Evolutionary conservation across 2,113 vertebrate species (phyloP), one percentile per base, ranked within the genome.

Genomic region (Talpa occidentalis): DNA sequence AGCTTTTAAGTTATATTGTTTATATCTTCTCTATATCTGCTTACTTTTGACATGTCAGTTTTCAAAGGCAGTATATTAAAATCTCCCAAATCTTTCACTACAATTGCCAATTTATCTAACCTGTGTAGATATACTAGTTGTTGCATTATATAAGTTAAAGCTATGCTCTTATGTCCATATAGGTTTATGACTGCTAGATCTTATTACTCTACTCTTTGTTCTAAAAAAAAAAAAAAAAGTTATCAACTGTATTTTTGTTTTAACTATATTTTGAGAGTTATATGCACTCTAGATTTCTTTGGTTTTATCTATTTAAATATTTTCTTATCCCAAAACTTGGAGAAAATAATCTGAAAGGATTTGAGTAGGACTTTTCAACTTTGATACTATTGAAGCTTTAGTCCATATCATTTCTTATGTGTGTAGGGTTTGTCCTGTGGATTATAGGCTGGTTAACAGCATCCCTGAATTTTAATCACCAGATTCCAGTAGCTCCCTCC

Each of bases 1-100:
- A 52, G 6, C 24, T 59, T 95, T 88, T 81, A 72, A 87, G n/a
- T 87, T 67, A 26, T 70, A 14, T 85, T 59, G 69, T 92, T 92
- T 92, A 59, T 52, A 66, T 87, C 11, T 94, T 62, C 17, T 77
- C 6, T 66, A 35, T 78, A 78, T 78, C 28, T 93, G 52, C 59
- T 42, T 67, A 81, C 49, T 83, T 93, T 77, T 72, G 37, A 90
- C 49, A 28, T 70, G 56, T 24, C 28, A 52, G 42, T 17, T 84
- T 89, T 83, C 83, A 81, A 94, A 17, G 22, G 15, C 17, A 30
- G 67, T 56, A 7, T 60, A 73, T 79, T 82, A 87, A 93, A 89
- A 81, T 66, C 8, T 67, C 12, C 54, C 47, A 73, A 64, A 67
- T 87, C 22, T 95, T 81, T 21, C 1, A 60, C 28, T 40, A 54